phyloP scores from a whole-genome alignment of 2,113 vertebrate species.

The Caloenas nicobarica region DNA sequence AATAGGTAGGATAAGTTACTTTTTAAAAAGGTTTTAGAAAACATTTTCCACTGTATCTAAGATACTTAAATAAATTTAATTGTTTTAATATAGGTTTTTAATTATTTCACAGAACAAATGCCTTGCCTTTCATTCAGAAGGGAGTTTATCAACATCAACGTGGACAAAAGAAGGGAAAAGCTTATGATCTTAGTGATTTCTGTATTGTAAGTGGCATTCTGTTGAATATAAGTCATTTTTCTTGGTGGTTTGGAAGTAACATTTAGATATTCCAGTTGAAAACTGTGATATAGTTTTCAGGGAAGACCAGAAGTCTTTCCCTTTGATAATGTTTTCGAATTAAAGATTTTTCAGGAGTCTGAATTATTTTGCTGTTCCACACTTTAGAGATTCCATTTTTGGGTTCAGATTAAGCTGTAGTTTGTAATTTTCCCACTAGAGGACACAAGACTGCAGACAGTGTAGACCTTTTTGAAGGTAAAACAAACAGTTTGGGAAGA shows the following conservation, averaged over 20 bases:
- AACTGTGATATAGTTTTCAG: background rate
- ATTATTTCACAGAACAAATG: slow-evolving; percentile 74
- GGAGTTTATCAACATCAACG: slow-evolving; percentile 72
- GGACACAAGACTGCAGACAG: background rate
- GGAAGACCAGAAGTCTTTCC: background rate
- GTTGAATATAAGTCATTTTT: background rate
- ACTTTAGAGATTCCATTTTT: background rate
- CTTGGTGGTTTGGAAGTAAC: background rate
- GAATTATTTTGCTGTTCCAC: background rate
- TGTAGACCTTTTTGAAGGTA: background rate
- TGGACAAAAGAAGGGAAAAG: slow-evolving; percentile 72
- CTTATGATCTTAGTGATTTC: slow-evolving; percentile 75
- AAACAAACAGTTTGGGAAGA: accelerated
- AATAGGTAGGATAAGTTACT: slow-evolving; percentile 73
- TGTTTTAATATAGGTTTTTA: background rate
- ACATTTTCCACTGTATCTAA: background rate
- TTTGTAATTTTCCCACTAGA: background rate
- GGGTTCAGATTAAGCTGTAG: background rate
- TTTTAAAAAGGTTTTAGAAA: background rate
- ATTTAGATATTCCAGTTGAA: background rate
- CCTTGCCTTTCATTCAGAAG: slow-evolving; percentile 81
- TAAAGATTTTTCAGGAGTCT: background rate
- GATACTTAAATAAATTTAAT: background rate
- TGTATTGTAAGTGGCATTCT: slow-evolving; percentile 68
- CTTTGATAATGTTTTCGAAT: background rate